Evolutionary conservation across 2,797 vertebrate species (phyloP).

Genomic region (Acipenser oxyrinchus): DNA sequence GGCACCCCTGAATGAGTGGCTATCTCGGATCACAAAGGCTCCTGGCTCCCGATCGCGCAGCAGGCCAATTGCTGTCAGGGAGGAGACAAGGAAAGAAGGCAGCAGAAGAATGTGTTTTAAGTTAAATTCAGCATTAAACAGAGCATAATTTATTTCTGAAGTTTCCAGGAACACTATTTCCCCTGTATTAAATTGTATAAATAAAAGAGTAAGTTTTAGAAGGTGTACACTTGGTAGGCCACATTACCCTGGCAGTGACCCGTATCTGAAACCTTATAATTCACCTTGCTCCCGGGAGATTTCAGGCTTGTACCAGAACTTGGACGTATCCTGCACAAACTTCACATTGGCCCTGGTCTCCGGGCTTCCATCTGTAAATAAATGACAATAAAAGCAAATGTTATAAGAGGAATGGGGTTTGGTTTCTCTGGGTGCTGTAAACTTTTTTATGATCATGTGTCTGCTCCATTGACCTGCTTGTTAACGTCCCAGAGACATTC

Average conservation of each 20-base stretch:
- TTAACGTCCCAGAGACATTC: too few relatives aligned
- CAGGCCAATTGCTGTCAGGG: slow-evolving; percentile 74
- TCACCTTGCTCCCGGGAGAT: slow-evolving; percentile 95
- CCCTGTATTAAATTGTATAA: too few relatives aligned
- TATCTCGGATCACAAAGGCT: slow-evolving; percentile 96
- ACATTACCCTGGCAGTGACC: too few relatives aligned
- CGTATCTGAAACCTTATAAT: too few relatives aligned
- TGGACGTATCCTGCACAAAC: slow-evolving; percentile 97
- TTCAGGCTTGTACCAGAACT: slow-evolving; percentile 97
- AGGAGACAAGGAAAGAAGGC: background rate
- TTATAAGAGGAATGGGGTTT: background rate
- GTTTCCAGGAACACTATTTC: too few relatives aligned
- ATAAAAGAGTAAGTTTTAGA: too few relatives aligned
- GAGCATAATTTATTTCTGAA: too few relatives aligned
- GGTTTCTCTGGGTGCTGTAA: too few relatives aligned
- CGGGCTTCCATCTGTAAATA: slow-evolving; percentile 72
- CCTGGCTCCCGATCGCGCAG: slow-evolving; percentile 87
- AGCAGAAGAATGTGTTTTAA: background rate
- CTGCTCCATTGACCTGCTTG: too few relatives aligned
- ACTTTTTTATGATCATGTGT: too few relatives aligned
- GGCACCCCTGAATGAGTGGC: slow-evolving; percentile 93
- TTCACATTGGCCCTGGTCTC: slow-evolving; percentile 88
- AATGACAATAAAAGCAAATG: background rate
- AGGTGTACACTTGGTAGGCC: too few relatives aligned
- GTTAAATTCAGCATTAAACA: too few relatives aligned